Base-by-base conservation (phyloP, 2,888 invertebrate species). In the Mactromeris polynyma region DNA sequence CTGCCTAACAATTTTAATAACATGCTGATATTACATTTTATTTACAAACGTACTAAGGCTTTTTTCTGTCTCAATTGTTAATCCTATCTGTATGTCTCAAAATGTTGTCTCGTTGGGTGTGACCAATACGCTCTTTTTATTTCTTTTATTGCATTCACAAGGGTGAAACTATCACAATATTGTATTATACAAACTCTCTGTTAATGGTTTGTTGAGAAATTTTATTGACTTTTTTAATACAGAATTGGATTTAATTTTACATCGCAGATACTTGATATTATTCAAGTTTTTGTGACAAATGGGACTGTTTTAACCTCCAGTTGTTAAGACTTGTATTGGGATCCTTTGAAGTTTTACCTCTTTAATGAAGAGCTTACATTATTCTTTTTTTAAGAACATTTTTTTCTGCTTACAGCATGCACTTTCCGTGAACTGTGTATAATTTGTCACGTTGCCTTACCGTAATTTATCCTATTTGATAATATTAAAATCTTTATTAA, bases 221-320 rank as follows among this genome's bases (percentile, higher is more conserved):
- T 83, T 46, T 69, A 83, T 83, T 26, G 79, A 69, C 31, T 19
- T 46, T 83, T 73, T 69, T 40, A 38, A 40, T 73, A 31, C 31
- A 40, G 73, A 73, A 73, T 36, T 73, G 73, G 17, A 73, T 73
- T 73, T 26, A 73, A 36, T 73, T 73, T 33, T 17, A 36, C 73
- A 33, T 46, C 78, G 36, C 51, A 33, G 85, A 78, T 78, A 85
- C 78, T 79, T 85, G 78, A 85, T 85, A 80, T 80, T 58, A 85
- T 85, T 85, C 85, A 85, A 64, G 79, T 80, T 58, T 38, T 58
- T 38, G 54, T 51, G 33, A 64, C 4, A 80, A 78, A 85, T 19
- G 17, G 38, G n/a, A 64, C 64, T 73, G 83, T 42, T 64, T 83
- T 83, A 21, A 40, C 79, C 79, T 36, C 36, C 1, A 40, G 26